phyloP scores from a whole-genome alignment of 2,113 vertebrate species.

The Equus przewalskii region DNA sequence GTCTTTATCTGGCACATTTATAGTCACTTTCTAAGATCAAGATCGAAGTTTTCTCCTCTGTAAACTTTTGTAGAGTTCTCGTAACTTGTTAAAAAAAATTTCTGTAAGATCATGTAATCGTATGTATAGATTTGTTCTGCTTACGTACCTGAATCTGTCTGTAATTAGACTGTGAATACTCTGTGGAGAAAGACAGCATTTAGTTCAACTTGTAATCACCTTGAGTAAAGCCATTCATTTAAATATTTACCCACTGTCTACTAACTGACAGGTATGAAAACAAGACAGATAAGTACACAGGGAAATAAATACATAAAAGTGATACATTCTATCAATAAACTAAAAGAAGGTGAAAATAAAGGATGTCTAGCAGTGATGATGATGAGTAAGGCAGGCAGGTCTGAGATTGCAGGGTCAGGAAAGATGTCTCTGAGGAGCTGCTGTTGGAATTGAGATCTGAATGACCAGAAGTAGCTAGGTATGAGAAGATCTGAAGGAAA shows the following conservation, averaged over 20 bases:
- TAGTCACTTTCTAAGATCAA: background rate
- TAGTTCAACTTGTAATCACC: background rate
- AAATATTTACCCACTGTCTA: background rate
- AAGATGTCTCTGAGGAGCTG: background rate
- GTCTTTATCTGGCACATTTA: background rate
- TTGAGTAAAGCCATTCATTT: background rate
- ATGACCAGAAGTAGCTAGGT: background rate
- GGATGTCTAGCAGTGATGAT: background rate
- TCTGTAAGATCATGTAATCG: background rate
- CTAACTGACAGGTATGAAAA: background rate
- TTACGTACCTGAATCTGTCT: background rate
- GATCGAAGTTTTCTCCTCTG: background rate
- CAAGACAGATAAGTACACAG: background rate
- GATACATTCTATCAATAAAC: background rate
- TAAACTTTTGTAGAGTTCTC: background rate
- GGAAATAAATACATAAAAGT: background rate
- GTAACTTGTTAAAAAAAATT: background rate
- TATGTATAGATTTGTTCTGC: background rate
- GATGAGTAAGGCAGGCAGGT: background rate
- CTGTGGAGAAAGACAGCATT: background rate
- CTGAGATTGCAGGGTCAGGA: background rate
- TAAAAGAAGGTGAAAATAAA: background rate
- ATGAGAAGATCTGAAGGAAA: background rate
- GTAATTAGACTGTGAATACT: background rate
- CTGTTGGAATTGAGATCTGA: background rate